Conservation (phyloP, 2,113 vertebrate genomes). For the Pomatorhinus ruficollis region DNA sequence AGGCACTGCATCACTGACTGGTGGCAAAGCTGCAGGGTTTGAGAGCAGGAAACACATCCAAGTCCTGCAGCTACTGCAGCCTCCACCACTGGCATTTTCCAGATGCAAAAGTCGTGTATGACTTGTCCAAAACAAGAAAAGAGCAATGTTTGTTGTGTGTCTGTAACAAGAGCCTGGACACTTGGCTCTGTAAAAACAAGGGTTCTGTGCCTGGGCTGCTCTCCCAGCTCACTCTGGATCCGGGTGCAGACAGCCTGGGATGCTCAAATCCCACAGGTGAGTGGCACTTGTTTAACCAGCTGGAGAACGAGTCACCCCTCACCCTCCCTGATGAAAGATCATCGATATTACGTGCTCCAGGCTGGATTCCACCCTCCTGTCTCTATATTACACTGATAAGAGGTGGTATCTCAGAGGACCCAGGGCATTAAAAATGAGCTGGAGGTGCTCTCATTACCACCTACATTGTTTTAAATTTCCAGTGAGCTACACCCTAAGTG, state of each 20-base stretch:
- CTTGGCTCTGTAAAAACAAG: not conserved
- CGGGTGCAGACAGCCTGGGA: not conserved
- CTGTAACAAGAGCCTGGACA: not conserved
- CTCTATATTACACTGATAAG: not conserved
- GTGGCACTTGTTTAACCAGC: not conserved
- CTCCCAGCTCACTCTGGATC: not conserved
- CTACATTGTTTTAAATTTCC: not conserved
- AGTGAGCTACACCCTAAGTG: not conserved
- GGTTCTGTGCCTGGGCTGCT: not conserved
- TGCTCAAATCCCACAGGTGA: not conserved
- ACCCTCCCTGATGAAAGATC: not conserved
- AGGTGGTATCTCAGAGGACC: not conserved
- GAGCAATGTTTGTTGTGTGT: rapidly evolving
- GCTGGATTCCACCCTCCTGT: not conserved
- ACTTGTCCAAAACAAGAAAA: not conserved
- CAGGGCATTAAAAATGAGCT: not conserved
- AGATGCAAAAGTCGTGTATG: not conserved
- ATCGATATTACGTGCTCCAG: rapidly evolving
- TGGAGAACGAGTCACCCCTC: not conserved
- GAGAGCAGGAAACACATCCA: not conserved
- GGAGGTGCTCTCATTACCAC: not conserved
- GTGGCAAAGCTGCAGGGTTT: not conserved
- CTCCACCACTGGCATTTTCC: not conserved
- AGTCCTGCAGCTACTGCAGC: not conserved
- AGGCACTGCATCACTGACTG: not conserved